Percentiles rank a stretch among this genome's conserved stretches.
These are phyloP conservation scores for Laterallus jamaicensis DNA, from an alignment of 2,113 vertebrate genomes.

Conservation along the genomic window DNA sequence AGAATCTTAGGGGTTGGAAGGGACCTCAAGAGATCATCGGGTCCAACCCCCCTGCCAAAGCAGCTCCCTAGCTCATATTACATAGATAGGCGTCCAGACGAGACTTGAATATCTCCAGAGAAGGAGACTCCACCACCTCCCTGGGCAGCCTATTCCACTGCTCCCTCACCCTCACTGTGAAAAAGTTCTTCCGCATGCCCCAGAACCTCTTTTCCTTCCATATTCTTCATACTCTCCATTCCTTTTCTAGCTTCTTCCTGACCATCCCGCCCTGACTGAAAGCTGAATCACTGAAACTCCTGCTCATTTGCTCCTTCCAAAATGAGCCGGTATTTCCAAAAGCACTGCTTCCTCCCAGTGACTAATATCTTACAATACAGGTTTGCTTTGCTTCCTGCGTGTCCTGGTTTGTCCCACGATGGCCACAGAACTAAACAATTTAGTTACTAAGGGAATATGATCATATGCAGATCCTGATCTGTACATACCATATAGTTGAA, in stretches of 20 bases:
- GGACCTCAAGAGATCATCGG: too few species aligned
- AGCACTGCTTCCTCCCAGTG: background rate
- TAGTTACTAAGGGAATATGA: background rate
- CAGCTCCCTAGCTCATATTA: too few species aligned
- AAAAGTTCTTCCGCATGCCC: too few species aligned
- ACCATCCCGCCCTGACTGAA: background rate
- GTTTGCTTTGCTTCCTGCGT: background rate
- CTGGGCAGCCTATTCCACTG: too few species aligned
- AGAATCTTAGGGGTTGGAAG: too few species aligned
- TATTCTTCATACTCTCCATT: background rate
- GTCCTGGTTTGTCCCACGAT: background rate
- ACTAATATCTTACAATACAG: background rate
- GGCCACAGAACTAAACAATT: background rate
- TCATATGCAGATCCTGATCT: background rate
- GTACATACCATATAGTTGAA: background rate
- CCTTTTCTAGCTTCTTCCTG: background rate
- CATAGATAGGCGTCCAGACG: too few species aligned
- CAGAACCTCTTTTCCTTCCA: background rate
- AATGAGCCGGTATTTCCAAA: conserved; percentile 26
- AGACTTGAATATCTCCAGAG: too few species aligned
- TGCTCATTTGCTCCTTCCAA: conserved; percentile 7
- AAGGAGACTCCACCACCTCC: too few species aligned
- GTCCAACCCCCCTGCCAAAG: too few species aligned
- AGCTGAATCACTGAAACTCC: conserved; percentile 22
- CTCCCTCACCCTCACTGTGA: too few species aligned